Evolutionary conservation across 2,113 vertebrate genomes (phyloP), one percentile per base, ranked within the genome.

Genomic region (Morone saxatilis): DNA sequence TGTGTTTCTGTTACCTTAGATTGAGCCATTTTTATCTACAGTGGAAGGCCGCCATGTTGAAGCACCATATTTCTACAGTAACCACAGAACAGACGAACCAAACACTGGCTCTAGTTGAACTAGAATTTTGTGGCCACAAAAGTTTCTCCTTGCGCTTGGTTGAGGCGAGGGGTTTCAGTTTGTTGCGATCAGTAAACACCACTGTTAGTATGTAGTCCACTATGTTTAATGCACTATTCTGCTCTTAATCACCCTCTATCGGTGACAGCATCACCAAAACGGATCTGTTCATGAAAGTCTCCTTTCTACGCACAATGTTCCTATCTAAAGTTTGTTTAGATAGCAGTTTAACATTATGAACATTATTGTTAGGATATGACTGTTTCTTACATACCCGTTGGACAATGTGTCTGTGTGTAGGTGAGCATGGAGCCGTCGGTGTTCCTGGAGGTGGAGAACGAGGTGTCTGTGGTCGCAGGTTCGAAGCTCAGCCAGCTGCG

Each of bases 401-500:
- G 36, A 71, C 17, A 12, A 14, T 76, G n/a, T 70, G 59, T 54
- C 47, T 56, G 36, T 68, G 41, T 93, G 48, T 76, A 98, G 98
- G 90, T 98, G 89, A 97, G 97, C 94, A 96, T 96, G 54, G 98
- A 99, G 75, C 97, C 97, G 0, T 95, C 97, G 0, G 96, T 98
- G 92, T 97, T 97, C 85, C 93, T 99, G 78, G 97, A 99, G 93
- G 97, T 99, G 90, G 98, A 99, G 92, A 99, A 99, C 63, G 98
- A 99, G 73, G 95, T 97, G 71, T 96, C 96, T 0, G 22, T 94
- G 0, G 96, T 96, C 0, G 96, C 96, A 0, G 96, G 98, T 7
- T 95, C 96, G 2, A 97, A 96, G 88, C 88, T 99, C 89, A 98
- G 98, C 91, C 97, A 97, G 90, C 94, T 99, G 76, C 96, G 97